Evolutionary conservation across 1,140 invertebrate species (phyloP), one percentile per base, ranked within the genome.

Genomic region (Heliothis subflexa): DNA sequence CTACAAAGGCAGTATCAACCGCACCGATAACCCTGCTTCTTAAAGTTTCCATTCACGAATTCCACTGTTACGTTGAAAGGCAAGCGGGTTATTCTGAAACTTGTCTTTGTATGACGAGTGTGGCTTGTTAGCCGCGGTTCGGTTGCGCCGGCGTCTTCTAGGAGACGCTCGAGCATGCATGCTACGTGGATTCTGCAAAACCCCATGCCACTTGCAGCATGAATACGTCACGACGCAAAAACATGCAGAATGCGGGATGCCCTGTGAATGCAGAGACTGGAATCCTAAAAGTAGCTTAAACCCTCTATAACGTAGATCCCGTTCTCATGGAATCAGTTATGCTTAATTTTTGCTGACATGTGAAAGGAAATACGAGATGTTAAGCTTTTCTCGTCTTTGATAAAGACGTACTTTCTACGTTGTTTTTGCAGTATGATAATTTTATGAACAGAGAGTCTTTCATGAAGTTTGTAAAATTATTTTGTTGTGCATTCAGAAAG

Each of bases 1-100:
- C 13, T 52, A 70, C 68, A 55, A 71, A 33, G 68, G 25, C 64
- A 28, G 50, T 40, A 55, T 70, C 68, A 49, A 71, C 25, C 47
- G 61, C 59, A 33, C 49, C 28, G 25, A 66, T 21, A 61, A 13
- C 49, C 14, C n/a, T 13, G 47, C 25, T 21, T 64, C 61, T 57
- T 33, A 57, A 71, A 71, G 62, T 77, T 77, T 47, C 62, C 50
- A 68, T 78, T 78, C 66, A 71, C 33, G 54, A 70, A 78, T 70
- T 55, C 55, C n/a, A 21, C 64, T 59, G 64, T 78, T 68, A 47
- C 47, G 33, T 62, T 68, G 28, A 78, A 78, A 66, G 52, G 55
- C 47, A 70, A 70, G 59, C 70, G 28, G 70, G 57, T 73, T 78
- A 78, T 79, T 79, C 50, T 68, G 25, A 78, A 70, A 78, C 62